Evolutionary conservation across 1,140 invertebrate genomes (phyloP), one percentile per base, ranked within the genome.

Genomic region (Metopolophium dirhodum): DNA sequence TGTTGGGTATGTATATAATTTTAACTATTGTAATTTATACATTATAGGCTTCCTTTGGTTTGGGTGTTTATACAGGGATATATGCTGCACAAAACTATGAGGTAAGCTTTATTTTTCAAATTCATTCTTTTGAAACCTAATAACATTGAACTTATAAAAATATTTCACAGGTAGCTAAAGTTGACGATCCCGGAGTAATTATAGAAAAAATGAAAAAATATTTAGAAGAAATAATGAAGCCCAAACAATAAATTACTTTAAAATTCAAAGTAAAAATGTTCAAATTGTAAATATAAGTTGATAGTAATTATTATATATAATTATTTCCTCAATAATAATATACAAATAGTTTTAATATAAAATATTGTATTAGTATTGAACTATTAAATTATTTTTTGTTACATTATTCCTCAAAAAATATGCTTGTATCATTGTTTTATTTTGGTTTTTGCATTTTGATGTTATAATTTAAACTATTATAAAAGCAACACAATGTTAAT

Each of bases 31-130:
- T 6, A n/a, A 20, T 77, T 77, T 77, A 77, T 77, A 77, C 14
- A 54, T 94, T 94, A 85, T 95, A 98, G 97, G 94, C 98, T 93
- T 97, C 96, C 77, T 97, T 98, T 95, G 96, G 97, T 47, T 94
- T 97, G 94, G 97, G 98, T 54, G 95, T 98, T 47, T 98, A 98
- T 94, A 95, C 97, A 92, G 97, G 98, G 68, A 96, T 98, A 93
- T 98, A 98, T 94, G 94, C 98, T 93, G 96, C 96, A 93, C 97
- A 98, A 96, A 98, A 98, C 95, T 98, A 98, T 96, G 96, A 98
- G 96, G 97, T 98, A 96, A 95, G 95, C 93, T 93, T 91, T 94
- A 61, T 47, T 68, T 61, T 57, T 68, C 89, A 92, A 35, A 93
- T 94, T 68, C 87, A 90, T 90, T n/a, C 51, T 37, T 93, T 93